These are phyloP conservation scores for Oppia nitens DNA, from an alignment of 1,140 invertebrate genomes.

Conservation along the genomic window DNA sequence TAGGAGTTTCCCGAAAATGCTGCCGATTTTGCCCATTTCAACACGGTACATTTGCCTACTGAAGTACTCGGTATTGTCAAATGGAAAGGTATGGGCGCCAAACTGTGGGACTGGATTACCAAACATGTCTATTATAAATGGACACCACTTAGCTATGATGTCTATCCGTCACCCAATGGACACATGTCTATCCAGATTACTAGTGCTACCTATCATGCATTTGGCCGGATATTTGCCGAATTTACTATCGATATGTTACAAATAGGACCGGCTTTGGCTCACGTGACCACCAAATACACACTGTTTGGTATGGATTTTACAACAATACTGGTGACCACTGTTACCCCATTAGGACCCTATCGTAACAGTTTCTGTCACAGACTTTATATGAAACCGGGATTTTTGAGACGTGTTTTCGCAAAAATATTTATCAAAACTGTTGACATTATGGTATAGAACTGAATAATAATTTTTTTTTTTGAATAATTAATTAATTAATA, in stretches of 20 bases:
- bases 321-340: slow-evolving; percentile 51
- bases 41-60: slow-evolving; percentile 46
- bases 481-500: background rate
- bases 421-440: slow-evolving; percentile 50
- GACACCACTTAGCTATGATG: background rate
- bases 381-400: slow-evolving; percentile 41
- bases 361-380: slow-evolving; percentile 57
- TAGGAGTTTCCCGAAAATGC: slow-evolving; percentile 49
- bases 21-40: slow-evolving; percentile 62
- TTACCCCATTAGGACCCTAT: slow-evolving; percentile 60
- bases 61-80: slow-evolving; percentile 38
- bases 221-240: background rate
- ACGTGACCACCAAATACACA: slow-evolving; percentile 36
- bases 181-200: slow-evolving; percentile 1
- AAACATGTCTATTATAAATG: background rate
- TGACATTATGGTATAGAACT: slow-evolving; percentile 46
- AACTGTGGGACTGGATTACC: background rate
- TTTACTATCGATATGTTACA: slow-evolving; percentile 22
- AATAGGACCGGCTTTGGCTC: slow-evolving; percentile 36
- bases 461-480: background rate
- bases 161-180: background rate
- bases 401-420: slow-evolving; percentile 41
- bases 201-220: background rate
- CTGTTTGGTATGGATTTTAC: slow-evolving; percentile 35
- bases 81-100: background rate